These are phyloP conservation scores for Cecidostiba fungosa DNA, from an alignment of 2,888 invertebrate genomes.

Conservation along the genomic window DNA sequence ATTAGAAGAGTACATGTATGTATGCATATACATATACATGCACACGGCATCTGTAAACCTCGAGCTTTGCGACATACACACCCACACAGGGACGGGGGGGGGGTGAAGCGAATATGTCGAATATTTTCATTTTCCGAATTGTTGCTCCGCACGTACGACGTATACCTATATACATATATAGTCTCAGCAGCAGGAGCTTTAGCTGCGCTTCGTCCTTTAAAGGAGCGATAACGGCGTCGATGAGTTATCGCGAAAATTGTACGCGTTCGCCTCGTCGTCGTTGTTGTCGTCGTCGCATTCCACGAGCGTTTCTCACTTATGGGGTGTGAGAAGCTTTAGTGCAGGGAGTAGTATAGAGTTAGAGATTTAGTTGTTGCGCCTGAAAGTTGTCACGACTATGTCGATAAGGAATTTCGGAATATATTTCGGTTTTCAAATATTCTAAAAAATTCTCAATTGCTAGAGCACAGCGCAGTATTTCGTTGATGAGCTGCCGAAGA, in stretches of 20 bases:
- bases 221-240: conserved; percentile 45
- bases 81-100: neutral
- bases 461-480: neutral
- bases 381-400: neutral
- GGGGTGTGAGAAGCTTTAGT: neutral
- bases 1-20: conserved; percentile 69
- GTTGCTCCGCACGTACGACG: conserved; percentile 15
- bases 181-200: neutral
- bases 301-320: neutral
- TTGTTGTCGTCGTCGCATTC: conserved; percentile 49
- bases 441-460: no score
- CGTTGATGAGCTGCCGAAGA: conserved; percentile 10
- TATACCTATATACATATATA: no score
- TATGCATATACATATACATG: conserved; percentile 48
- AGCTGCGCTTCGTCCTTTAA: conserved; percentile 15
- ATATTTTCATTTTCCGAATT: conserved; percentile 61
- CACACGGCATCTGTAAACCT: conserved; percentile 52
- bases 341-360: neutral
- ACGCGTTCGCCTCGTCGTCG: conserved; percentile 18
- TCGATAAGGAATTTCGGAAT: neutral
- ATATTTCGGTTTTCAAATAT: neutral
- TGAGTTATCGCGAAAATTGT: conserved; percentile 58
- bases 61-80: conserved; percentile 32
- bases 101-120: conserved; percentile 39
- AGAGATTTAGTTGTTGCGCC: neutral